Conservation (phyloP, 2,888 invertebrate species). For the Aplocera efformata region DNA sequence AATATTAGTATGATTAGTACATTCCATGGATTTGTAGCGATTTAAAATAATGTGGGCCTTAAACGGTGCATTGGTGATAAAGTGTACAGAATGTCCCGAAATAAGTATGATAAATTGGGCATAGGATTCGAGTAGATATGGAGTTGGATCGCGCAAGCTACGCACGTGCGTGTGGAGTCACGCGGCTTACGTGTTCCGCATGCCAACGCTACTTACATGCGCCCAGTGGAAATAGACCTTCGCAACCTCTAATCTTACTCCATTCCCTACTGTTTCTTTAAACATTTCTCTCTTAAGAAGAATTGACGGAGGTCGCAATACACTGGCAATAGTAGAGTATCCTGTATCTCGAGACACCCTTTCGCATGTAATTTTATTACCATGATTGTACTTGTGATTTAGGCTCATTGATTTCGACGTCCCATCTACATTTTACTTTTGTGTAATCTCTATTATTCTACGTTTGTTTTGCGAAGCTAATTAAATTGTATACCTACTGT, state of each 20-base stretch:
- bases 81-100: conserved; percentile 41
- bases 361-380: conserved; percentile 32
- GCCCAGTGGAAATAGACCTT: conserved; percentile 46
- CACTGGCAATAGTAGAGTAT: conserved; percentile 36
- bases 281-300: conserved; percentile 6
- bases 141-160: conserved; percentile 45
- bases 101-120: conserved; percentile 61
- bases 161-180: conserved; percentile 62
- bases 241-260: conserved; percentile 19
- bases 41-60: too few species aligned
- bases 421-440: conserved; percentile 11
- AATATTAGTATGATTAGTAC: too few species aligned
- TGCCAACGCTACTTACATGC: conserved; percentile 39
- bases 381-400: conserved; percentile 21
- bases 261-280: conserved; percentile 9
- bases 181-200: conserved; percentile 51
- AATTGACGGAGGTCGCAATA: conserved; percentile 31
- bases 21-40: too few species aligned
- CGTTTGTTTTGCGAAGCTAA: background rate
- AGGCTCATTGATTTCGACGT: conserved; percentile 22
- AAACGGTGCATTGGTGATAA: too few species aligned
- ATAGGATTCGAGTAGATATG: conserved; percentile 53
- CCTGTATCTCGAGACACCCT: conserved; percentile 40
- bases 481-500: too few species aligned
- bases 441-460: conserved; percentile 8